phyloP scores from a whole-genome alignment of 2,888 invertebrate genomes.

The Lydus trimaculatus region DNA sequence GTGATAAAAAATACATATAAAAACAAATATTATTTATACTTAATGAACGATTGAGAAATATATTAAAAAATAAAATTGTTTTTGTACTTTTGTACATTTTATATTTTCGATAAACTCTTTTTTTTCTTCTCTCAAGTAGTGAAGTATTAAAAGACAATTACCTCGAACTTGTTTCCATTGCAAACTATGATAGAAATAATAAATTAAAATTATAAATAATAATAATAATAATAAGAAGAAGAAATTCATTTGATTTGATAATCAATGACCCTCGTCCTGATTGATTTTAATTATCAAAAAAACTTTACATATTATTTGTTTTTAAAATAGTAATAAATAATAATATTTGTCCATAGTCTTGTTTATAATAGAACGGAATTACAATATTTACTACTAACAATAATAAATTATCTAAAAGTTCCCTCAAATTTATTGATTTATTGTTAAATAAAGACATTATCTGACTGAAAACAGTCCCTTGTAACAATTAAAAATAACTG shows the following conservation, averaged over 20 bases:
- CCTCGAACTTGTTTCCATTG: slow-evolving; percentile 9
- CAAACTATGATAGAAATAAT: neutral
- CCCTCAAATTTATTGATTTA: too few relatives aligned
- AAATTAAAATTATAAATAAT: slow-evolving; percentile 7
- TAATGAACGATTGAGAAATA: neutral
- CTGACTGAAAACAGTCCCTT: too few relatives aligned
- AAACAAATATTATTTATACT: neutral
- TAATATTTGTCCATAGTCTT: slow-evolving; percentile 6
- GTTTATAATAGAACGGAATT: neutral
- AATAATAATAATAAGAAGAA: neutral
- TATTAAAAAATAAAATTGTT: neutral
- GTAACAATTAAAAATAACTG: too few relatives aligned
- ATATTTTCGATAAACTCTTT: neutral
- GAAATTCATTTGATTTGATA: slow-evolving; percentile 9
- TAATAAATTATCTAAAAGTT: too few relatives aligned
- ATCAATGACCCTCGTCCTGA: slow-evolving; percentile 39
- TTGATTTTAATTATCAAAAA: slow-evolving; percentile 38
- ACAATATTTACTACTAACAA: neutral
- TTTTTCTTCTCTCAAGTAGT: neutral
- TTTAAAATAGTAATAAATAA: neutral
- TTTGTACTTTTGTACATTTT: neutral
- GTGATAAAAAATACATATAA: neutral
- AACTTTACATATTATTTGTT: slow-evolving; percentile 21
- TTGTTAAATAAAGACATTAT: too few relatives aligned
- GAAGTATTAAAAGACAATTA: neutral